phyloP scores from a whole-genome alignment of 2,797 vertebrate genomes.

The Cichlasoma orientale region DNA sequence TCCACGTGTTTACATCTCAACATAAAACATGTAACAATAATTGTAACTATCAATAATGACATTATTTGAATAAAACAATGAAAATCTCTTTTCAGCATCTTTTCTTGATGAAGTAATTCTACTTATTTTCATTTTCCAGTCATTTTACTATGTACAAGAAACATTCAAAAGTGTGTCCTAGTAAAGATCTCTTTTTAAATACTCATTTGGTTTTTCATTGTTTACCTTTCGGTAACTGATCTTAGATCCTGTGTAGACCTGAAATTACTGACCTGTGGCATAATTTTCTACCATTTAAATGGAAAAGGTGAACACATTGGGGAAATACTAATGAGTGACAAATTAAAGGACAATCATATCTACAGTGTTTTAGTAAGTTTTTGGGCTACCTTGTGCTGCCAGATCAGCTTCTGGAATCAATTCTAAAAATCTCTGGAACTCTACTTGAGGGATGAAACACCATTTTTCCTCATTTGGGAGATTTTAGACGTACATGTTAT shows the following conservation, averaged over 20 bases:
- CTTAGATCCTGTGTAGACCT: neutral
- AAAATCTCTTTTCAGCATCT: slow-evolving; percentile 79
- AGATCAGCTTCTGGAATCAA: neutral
- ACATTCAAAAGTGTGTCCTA: slow-evolving; percentile 74
- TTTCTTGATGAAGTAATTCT: slow-evolving; percentile 33
- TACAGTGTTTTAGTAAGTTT: neutral
- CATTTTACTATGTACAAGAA: slow-evolving; percentile 58
- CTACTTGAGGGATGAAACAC: neutral
- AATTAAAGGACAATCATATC: neutral
- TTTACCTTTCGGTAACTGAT: slow-evolving; percentile 30
- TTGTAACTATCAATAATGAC: slow-evolving; percentile 54
- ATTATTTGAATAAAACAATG: slow-evolving; percentile 32
- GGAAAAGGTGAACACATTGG: neutral
- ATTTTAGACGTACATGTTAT: neutral
- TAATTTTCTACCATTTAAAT: neutral
- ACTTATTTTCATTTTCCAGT: slow-evolving; percentile 21
- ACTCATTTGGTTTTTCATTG: slow-evolving; percentile 58
- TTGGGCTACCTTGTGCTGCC: neutral
- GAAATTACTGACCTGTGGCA: neutral
- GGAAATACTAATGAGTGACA: neutral
- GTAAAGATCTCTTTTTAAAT: slow-evolving; percentile 36
- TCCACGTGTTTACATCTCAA: slow-evolving; percentile 68
- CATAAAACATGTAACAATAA: slow-evolving; percentile 66
- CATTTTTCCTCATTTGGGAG: neutral
- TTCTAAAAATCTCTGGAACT: neutral